A percentile compares a stretch with the other conserved stretches of the same genome.
phyloP scores from a whole-genome alignment of 2,888 invertebrate genomes.

The Drosophila cyrtoloma region DNA sequence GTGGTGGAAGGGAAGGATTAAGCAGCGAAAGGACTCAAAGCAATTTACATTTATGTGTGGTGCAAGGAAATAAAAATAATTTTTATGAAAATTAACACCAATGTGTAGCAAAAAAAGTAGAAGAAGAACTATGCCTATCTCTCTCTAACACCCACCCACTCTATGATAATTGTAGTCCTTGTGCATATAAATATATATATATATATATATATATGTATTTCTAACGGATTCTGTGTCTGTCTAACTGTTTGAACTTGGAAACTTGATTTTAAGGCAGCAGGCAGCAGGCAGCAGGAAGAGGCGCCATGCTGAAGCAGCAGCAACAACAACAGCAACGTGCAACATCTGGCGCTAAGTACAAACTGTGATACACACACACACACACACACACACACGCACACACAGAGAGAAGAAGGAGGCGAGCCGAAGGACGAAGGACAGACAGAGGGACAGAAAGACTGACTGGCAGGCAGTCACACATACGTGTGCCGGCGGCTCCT shows the following conservation, averaged over 20 bases:
- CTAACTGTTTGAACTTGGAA: slow-evolving; percentile 78
- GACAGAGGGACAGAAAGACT: slow-evolving; percentile 21
- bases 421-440: slow-evolving; percentile 12
- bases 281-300: slow-evolving; percentile 25
- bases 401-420: slow-evolving; percentile 33
- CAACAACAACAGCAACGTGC: slow-evolving; percentile 46
- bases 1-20: slow-evolving; percentile 51
- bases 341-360: slow-evolving; percentile 81
- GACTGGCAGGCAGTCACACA: slow-evolving; percentile 25
- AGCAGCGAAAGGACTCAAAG: slow-evolving; percentile 24
- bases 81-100: slow-evolving; percentile 69
- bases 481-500: slow-evolving; percentile 64
- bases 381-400: slow-evolving; percentile 3
- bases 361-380: slow-evolving; percentile 73
- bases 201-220: slow-evolving; percentile 3
- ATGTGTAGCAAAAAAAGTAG: slow-evolving; percentile 37
- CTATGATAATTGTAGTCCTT: slow-evolving; percentile 58
- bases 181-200: slow-evolving; percentile 1
- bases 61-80: slow-evolving; percentile 66
- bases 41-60: slow-evolving; percentile 52
- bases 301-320: slow-evolving; percentile 37
- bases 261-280: slow-evolving; percentile 75
- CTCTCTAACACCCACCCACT: slow-evolving; percentile 13
- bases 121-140: slow-evolving; percentile 15
- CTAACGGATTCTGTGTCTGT: slow-evolving; percentile 30